Conservation (phyloP, 2,113 vertebrate genomes). For the Tetrax tetrax region DNA sequence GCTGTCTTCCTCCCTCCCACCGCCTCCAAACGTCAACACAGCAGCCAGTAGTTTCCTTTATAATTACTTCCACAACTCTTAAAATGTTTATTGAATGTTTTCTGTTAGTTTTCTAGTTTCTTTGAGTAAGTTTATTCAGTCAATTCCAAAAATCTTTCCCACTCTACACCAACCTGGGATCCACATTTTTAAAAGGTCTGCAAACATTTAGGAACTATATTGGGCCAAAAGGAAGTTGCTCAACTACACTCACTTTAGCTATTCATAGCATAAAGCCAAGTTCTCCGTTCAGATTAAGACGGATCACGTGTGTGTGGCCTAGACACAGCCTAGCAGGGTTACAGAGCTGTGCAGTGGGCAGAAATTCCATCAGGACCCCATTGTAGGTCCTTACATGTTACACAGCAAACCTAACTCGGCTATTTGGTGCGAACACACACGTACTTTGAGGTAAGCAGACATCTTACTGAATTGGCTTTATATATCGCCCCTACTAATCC, state of each 20-base stretch:
- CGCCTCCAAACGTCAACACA: neutral
- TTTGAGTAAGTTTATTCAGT: neutral
- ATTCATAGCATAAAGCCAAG: neutral
- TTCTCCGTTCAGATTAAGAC: accelerated
- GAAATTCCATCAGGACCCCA: neutral
- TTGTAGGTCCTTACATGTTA: neutral
- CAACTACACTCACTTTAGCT: neutral
- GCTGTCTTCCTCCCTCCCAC: neutral
- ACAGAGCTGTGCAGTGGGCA: neutral
- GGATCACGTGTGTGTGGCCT: neutral
- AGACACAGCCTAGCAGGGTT: neutral
- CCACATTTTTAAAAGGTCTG: neutral
- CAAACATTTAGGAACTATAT: neutral
- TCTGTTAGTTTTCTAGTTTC: neutral
- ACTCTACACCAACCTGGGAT: neutral
- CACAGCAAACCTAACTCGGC: neutral
- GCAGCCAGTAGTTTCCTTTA: neutral
- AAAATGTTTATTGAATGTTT: neutral
- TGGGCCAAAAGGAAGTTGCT: neutral
- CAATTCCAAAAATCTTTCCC: neutral
- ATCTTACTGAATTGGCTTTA: neutral
- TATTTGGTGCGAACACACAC: neutral
- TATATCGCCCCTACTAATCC: neutral
- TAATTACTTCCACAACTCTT: neutral
- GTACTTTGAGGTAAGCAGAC: neutral